Base-by-base conservation (phyloP, 2,797 vertebrate genomes). In the Helarctos malayanus region DNA sequence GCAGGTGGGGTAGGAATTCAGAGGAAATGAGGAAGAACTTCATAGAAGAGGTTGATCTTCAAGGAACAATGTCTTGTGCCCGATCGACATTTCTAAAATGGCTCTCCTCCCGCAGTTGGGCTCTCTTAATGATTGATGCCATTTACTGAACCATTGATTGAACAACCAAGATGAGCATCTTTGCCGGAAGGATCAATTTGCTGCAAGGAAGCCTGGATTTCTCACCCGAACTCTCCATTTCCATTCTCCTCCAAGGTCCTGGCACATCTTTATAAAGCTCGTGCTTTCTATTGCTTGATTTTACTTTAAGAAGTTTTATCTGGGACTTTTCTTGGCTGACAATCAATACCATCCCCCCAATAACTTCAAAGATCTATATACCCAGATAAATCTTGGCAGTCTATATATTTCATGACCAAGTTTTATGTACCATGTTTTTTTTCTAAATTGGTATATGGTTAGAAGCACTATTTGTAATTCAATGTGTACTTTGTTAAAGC, bases 401-500 rank as follows among this genome's bases (percentile, higher is more conserved):
- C 27, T 93, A 14, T 65, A 81, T 80, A 95, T 80, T 95, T 94
- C 12, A 78, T 92, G 87, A 47, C 56, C 81, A 82, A 23, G 54
- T 82, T 16, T 25, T 81, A 65, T 32, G 11, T 73, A 14, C 8
- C 29, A 21, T 73, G 2, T 5, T 75, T 96, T 97, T 83, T 73
- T 52, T 49, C 56, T 59, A 88, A 91, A 80, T 86, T 29, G 94
- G 3, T 80, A 15, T 73, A 75, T 73, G 32, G 27, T 92, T 92
- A 78, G 13, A 90, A 95, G 54, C 4, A 92, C 78, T 69, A 83
- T 63, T 95, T 87, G 69, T 84, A 95, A 87, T 85, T 78, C 19
- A 63, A 56, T 73, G 91, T 95, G 56, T 82, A 89, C 52, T 84
- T 92, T 41, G 90, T 94, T 95, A 86, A 85, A 80, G 45, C 65